Evolutionary conservation across 2,888 invertebrate species (phyloP), one percentile per base, ranked within the genome.

Genomic region (Acrobasis suavella): DNA sequence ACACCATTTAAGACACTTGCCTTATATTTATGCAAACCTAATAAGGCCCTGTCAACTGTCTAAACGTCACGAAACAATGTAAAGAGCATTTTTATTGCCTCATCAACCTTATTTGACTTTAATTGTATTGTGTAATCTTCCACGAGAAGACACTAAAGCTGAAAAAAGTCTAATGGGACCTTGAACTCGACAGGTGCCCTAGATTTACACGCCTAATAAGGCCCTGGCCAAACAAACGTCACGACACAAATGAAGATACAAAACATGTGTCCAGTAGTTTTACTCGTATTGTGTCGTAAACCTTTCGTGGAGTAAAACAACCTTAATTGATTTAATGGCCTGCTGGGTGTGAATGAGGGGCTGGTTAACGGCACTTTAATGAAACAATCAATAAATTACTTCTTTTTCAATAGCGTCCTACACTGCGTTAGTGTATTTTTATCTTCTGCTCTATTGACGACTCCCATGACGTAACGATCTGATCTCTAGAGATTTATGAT

Each of bases 281-380:
- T n/a, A 46, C 2, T 46, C 3, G 6, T 14, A 2, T 46, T 12
- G 42, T 14, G 22, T 46, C 17, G 46, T 58, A 46, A 22, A 17
- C 16, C 38, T 42, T 58, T 14, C 16, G 14, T 8, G 22, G 12
- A 14, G 22, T 16, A n/a, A 42, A 22, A 12, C 42, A n/a, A 58
- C 49, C 49, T 58, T 46, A 49, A 15, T 42, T 14, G 2, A 12
- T 42, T 42, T 42, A 42, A 42, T n/a, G 15, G 42, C 42, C 16
- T 42, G 56, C 56, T 56, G 56, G 9, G 56, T 17, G 42, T 39
- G 39, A 56, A 56, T 56, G 16, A 32, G 56, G 9, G 16, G 54
- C 54, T 32, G 32, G 32, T 14, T 32, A 54, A 32, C 32, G 32
- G 32, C 9, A 16, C 2, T 52, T 52, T 9, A 52, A 37, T 37